These are phyloP conservation scores for Volucella zonaria DNA, from an alignment of 2,888 invertebrate genomes.

Conservation along the genomic window DNA sequence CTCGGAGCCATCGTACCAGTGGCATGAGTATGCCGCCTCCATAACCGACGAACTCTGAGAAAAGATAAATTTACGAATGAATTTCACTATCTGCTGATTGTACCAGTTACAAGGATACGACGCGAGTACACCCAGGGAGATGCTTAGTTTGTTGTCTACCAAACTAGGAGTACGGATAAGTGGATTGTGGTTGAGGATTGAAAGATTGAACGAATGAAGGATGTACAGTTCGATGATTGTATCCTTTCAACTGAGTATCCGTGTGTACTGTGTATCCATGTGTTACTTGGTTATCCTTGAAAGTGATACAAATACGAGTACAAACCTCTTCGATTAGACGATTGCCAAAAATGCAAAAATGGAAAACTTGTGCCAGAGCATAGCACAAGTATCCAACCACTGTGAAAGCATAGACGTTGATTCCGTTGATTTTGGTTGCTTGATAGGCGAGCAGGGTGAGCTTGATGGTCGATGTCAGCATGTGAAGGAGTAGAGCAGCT, in stretches of 20 bases:
- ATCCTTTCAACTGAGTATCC: neutral
- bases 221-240: neutral
- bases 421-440: constrained; percentile 91
- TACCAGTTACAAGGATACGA: neutral
- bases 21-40: constrained; percentile 95
- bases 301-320: constrained; percentile 24
- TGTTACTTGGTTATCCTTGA: neutral
- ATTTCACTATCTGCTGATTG: constrained; percentile 45
- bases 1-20: constrained; percentile 95
- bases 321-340: constrained; percentile 92
- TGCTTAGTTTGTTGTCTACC: too few species aligned
- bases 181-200: too few species aligned
- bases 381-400: constrained; percentile 91
- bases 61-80: constrained; percentile 24
- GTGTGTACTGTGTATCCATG: too few species aligned
- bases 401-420: constrained; percentile 90
- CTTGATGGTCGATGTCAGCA: constrained; percentile 92
- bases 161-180: too few species aligned
- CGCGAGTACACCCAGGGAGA: neutral
- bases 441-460: constrained; percentile 92
- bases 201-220: neutral
- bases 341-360: constrained; percentile 94
- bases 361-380: constrained; percentile 92
- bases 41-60: constrained; percentile 93
- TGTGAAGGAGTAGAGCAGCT: constrained; percentile 91